Percentiles rank a stretch among this genome's conserved stretches.
Evolutionary conservation across 2,797 vertebrate genomes (phyloP).

Genomic region (Poliocrania exsul): DNA sequence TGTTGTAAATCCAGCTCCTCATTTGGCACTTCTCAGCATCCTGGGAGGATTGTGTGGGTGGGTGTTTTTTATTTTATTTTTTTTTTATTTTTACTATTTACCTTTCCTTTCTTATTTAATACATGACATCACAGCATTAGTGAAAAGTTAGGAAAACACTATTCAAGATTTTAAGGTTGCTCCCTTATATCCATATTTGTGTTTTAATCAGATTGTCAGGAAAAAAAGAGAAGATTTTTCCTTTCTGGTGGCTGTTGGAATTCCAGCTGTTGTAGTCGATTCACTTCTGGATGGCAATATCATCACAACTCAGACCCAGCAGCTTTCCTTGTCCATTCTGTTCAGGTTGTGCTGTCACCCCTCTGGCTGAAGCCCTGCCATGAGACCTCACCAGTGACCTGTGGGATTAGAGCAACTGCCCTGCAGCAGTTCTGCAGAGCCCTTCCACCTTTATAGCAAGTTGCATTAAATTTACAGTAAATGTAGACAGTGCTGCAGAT

Average conservation of each 20-base stretch:
- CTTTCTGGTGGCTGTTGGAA: neutral
- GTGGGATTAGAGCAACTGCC: neutral
- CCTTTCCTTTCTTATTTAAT: slow-evolving; percentile 8
- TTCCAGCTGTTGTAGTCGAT: neutral
- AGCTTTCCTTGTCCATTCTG: neutral
- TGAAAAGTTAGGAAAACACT: neutral
- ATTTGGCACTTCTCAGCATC: slow-evolving; percentile 18
- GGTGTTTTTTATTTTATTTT: neutral
- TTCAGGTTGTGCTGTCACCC: neutral
- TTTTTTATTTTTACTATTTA: slow-evolving; percentile 4
- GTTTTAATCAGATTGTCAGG: neutral
- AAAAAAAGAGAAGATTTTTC: neutral
- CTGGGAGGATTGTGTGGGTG: slow-evolving; percentile 19
- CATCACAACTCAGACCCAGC: neutral
- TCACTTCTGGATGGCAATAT: neutral
- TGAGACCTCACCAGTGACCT: neutral
- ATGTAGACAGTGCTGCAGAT: neutral
- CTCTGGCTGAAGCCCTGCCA: neutral
- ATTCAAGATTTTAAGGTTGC: neutral
- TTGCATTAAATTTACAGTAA: neutral
- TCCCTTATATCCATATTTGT: neutral
- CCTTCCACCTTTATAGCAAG: neutral
- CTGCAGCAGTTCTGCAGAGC: neutral
- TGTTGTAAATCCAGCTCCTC: slow-evolving; percentile 16
- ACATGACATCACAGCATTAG: neutral